Evolutionary conservation across 2,113 vertebrate species (phyloP).

Genomic region (Corythaixoides concolor): DNA sequence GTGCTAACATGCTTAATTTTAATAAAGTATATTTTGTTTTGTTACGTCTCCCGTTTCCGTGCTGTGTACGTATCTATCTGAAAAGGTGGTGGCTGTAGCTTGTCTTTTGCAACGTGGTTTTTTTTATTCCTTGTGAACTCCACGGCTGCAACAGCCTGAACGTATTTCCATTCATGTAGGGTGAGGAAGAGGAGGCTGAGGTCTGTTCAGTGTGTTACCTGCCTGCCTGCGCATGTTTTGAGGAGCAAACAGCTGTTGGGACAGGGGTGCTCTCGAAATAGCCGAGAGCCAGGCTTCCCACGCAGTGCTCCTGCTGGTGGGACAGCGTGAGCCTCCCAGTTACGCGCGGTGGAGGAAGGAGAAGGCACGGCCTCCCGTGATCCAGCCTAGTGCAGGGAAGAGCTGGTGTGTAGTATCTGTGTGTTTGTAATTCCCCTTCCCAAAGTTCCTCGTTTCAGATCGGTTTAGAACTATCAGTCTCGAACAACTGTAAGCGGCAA

Average conservation of each 20-base stretch:
- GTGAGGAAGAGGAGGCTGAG: neutral
- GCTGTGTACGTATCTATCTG: neutral
- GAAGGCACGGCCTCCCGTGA: rapidly evolving
- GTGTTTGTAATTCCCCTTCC: neutral
- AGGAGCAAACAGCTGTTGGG: neutral
- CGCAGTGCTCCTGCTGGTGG: neutral
- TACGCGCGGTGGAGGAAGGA: neutral
- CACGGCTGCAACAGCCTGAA: rapidly evolving
- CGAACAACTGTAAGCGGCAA: neutral
- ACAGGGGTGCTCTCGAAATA: neutral
- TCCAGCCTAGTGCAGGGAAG: neutral
- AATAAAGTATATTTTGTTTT: slow-evolving; percentile 77
- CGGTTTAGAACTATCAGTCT: neutral
- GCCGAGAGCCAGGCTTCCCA: neutral
- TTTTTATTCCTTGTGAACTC: neutral
- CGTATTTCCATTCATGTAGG: rapidly evolving
- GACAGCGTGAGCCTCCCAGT: rapidly evolving
- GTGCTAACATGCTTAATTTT: slow-evolving; percentile 75
- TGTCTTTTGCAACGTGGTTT: neutral
- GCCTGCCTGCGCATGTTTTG: rapidly evolving
- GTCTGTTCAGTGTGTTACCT: neutral
- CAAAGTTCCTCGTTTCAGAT: neutral
- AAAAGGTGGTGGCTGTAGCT: neutral
- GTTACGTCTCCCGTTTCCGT: neutral
- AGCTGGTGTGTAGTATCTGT: neutral